Conservation (phyloP, 2,888 invertebrate species). For the Sesia bembeciformis region DNA sequence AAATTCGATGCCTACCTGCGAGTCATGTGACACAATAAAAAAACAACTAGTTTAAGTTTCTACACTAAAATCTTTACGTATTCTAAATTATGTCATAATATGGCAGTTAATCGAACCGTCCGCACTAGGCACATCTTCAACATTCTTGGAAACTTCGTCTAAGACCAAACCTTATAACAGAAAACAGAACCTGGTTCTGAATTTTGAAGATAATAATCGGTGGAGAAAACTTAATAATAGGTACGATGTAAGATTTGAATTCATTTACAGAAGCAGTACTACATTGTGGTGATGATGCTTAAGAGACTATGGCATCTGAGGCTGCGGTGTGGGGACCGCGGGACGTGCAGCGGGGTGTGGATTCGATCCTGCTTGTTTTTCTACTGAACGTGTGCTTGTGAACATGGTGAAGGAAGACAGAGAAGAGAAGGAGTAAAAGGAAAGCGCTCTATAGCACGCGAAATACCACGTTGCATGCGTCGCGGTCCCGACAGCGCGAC, state of each 20-base stretch:
- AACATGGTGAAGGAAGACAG: too few relatives aligned
- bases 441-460: too few relatives aligned
- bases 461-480: too few relatives aligned
- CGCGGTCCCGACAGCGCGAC: too few relatives aligned
- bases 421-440: too few relatives aligned
- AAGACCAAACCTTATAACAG: slow-evolving; percentile 34
- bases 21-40: slow-evolving; percentile 49
- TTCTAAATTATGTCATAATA: slow-evolving; percentile 71
- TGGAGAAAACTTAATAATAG: slow-evolving; percentile 32
- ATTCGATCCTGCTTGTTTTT: too few relatives aligned
- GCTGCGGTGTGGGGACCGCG: too few relatives aligned
- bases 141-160: slow-evolving; percentile 40
- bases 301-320: too few relatives aligned
- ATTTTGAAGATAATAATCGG: slow-evolving; percentile 56
- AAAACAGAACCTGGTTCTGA: slow-evolving; percentile 59
- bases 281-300: too few relatives aligned
- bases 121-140: slow-evolving; percentile 53
- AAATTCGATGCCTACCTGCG: slow-evolving; percentile 62
- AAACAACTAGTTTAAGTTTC: slow-evolving; percentile 56
- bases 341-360: too few relatives aligned
- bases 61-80: slow-evolving; percentile 60
- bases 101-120: slow-evolving; percentile 73
- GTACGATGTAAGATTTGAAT: neutral
- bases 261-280: too few relatives aligned
- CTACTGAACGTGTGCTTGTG: too few relatives aligned